Evolutionary conservation across 2,113 vertebrate species (phyloP), one percentile per base, ranked within the genome.

Genomic region (human): DNA sequence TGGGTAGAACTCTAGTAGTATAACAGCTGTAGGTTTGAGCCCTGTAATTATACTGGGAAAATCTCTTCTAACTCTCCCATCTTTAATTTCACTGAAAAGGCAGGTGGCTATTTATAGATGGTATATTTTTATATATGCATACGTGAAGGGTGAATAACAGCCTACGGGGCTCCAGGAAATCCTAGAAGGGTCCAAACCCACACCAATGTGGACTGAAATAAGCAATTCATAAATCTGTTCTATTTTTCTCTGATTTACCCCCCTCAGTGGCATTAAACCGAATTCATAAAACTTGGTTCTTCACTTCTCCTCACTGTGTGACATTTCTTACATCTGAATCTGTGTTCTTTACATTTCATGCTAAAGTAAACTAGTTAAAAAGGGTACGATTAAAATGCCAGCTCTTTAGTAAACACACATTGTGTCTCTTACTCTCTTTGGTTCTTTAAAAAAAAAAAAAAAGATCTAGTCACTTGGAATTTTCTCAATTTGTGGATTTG

Each of bases 41-140:
- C 73, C 94, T 97, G 38, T 95, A 94, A 97, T 97, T 97, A 96
- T 61, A 96, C 93, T 97, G 92, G 94, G 94, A 95, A 97, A 98
- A 95, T 97, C 97, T 97, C 94, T 93, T 94, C 95, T 97, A 94
- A 95, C 85, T 94, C 94, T 97, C 92, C 72, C 98, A 97, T 97
- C 98, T 98, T 98, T 97, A 97, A 98, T 98, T 98, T 98, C 97
- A 97, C 96, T 97, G 97, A 96, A 98, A 97, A 98, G 75, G 94
- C 98, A 97, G 90, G 82, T 96, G 90, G 97, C 98, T 98, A 98
- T 98, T 98, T 98, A 97, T 97, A 98, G 98, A 84, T 68, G 81
- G 94, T 92, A 95, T 98, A 98, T 98, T 98, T 98, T 97, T 98
- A 95, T 94, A 87, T 97, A 94, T 90, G 97, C 93, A 79, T 96